phyloP scores from a whole-genome alignment of 2,888 invertebrate genomes.

The Hirudinaria manillensis region DNA sequence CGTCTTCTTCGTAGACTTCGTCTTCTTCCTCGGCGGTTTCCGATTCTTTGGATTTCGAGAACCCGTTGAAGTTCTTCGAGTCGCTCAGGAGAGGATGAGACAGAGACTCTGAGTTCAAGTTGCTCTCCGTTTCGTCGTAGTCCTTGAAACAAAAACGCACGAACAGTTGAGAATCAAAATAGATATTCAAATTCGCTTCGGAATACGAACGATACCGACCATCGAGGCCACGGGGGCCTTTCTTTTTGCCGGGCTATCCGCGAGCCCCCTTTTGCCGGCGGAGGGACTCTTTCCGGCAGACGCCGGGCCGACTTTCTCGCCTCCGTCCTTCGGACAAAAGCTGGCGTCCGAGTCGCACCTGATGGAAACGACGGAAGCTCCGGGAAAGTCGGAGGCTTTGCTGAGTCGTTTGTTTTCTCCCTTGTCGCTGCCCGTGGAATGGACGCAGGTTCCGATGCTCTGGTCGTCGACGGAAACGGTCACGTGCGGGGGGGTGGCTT shows the following conservation, averaged over 20 bases:
- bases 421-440: neutral
- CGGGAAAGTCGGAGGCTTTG: constrained; percentile 9
- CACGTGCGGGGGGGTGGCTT: neutral
- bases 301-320: neutral
- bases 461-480: neutral
- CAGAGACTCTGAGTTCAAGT: neutral
- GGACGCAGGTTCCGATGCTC: neutral
- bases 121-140: neutral
- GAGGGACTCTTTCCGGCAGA: neutral
- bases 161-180: neutral
- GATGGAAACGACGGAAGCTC: neutral
- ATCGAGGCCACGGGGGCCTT: constrained; percentile 8
- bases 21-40: constrained; percentile 4
- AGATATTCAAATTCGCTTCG: neutral
- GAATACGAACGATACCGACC: neutral
- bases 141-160: neutral
- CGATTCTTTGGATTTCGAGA: constrained; percentile 8
- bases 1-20: neutral
- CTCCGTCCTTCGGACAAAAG: neutral
- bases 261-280: neutral
- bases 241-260: constrained; percentile 2
- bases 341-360: constrained; percentile 2
- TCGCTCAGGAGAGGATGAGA: constrained; percentile 5
- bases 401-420: neutral
- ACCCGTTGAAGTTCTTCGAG: neutral